These are phyloP conservation scores for Notospermus geniculatus DNA, from an alignment of 1,140 invertebrate species.

Conservation along the genomic window DNA sequence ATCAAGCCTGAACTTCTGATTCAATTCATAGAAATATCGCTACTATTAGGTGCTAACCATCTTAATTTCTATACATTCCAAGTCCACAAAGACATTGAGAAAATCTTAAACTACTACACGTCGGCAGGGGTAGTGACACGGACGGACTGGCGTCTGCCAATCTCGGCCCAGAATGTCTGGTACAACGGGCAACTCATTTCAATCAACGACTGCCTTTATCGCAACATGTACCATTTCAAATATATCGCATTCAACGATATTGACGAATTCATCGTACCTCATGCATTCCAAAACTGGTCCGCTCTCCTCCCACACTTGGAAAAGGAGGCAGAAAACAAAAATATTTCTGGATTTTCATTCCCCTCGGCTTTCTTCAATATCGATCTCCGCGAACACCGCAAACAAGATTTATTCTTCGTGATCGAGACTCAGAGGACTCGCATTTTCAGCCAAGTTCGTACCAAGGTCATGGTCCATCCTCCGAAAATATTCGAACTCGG, in stretches of 20 bases:
- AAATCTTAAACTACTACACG: constrained; percentile 37
- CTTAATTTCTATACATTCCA: constrained; percentile 45
- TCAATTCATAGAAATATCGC: constrained; percentile 50
- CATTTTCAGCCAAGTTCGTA: constrained; percentile 32
- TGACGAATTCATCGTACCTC: constrained; percentile 53
- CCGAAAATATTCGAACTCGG: constrained; percentile 46
- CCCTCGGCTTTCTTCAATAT: constrained; percentile 50
- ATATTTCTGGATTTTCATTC: constrained; percentile 38
- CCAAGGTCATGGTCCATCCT: constrained; percentile 46
- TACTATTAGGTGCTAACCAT: constrained; percentile 41
- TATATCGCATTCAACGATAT: constrained; percentile 51
- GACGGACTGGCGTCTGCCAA: constrained; percentile 37
- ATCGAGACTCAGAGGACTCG: constrained; percentile 25
- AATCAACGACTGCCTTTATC: constrained; percentile 52
- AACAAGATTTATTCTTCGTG: neutral
- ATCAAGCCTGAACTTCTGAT: constrained; percentile 37
- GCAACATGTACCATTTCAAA: constrained; percentile 40
- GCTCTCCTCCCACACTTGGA: constrained; percentile 29
- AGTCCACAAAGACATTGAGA: constrained; percentile 28
- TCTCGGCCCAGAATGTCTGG: constrained; percentile 37
- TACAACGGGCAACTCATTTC: constrained; percentile 50
- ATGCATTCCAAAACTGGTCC: constrained; percentile 24
- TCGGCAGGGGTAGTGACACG: constrained; percentile 25
- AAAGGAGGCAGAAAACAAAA: constrained; percentile 17
- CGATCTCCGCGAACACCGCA: constrained; percentile 10